Evolutionary conservation across 2,797 vertebrate species (phyloP).

Genomic region (Poeciliopsis presidionis): DNA sequence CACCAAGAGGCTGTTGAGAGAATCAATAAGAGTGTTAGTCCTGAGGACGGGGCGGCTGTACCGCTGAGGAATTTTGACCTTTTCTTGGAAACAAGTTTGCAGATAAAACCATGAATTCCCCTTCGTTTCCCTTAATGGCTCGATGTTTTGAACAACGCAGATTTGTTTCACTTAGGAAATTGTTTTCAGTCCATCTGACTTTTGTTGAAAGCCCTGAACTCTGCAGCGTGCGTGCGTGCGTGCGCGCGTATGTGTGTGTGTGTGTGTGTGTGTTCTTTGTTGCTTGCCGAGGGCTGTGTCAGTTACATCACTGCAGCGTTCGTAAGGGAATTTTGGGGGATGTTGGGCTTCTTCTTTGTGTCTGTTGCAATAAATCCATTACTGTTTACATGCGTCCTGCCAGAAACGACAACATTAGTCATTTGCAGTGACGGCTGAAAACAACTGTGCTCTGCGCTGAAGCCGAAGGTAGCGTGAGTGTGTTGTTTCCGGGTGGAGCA

Average conservation of each 20-base stretch:
- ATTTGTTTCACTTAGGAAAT: constrained; percentile 3
- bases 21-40: not conserved
- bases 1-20: not conserved
- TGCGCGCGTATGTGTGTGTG: not conserved
- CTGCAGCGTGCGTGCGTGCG: not conserved
- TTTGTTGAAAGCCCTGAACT: not conserved
- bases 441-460: constrained; percentile 22
- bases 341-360: constrained; percentile 1
- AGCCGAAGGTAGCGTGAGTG: constrained; percentile 33
- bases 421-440: constrained; percentile 41
- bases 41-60: not conserved
- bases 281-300: not conserved
- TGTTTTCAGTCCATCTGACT: not conserved
- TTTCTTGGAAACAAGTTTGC: not conserved
- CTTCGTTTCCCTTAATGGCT: not conserved
- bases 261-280: not conserved
- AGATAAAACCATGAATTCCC: constrained; percentile 5
- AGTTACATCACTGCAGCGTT: not conserved
- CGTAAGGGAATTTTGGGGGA: not conserved
- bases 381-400: constrained; percentile 23
- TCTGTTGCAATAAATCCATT: constrained; percentile 19
- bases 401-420: constrained; percentile 22
- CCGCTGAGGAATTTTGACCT: not conserved
- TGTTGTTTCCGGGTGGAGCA: constrained; percentile 11
- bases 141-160: not conserved